Evolutionary conservation across 2,888 invertebrate genomes (phyloP).

Genomic region (Pogonocherus hispidulus): DNA sequence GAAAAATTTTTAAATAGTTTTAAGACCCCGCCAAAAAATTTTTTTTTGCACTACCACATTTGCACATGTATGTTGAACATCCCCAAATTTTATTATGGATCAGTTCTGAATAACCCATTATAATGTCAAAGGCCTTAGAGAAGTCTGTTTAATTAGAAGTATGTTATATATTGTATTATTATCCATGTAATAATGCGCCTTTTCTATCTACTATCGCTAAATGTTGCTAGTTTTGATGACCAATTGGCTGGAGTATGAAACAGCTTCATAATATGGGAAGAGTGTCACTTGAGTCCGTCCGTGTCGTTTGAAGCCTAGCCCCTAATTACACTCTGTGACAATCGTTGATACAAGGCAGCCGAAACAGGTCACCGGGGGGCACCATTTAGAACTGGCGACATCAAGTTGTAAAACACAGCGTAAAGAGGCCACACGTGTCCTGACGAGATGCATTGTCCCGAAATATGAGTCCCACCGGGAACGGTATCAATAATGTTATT

Average conservation of each 20-base stretch:
- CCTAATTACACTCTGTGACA: constrained; percentile 64
- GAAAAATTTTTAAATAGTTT: no score
- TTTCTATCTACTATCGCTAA: no score
- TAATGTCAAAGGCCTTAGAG: no score
- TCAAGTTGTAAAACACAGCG: constrained; percentile 56
- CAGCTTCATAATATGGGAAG: constrained; percentile 46
- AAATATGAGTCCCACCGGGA: constrained; percentile 53
- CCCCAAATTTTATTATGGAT: no score
- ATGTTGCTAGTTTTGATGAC: not conserved
- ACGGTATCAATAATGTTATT: constrained; percentile 61
- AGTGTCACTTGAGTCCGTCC: constrained; percentile 66
- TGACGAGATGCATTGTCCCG: constrained; percentile 50
- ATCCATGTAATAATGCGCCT: no score
- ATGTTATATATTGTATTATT: no score
- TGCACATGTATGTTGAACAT: no score
- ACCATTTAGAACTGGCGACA: constrained; percentile 52
- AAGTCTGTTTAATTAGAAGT: no score
- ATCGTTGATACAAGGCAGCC: constrained; percentile 51
- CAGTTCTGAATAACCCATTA: no score
- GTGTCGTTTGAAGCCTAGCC: constrained; percentile 62
- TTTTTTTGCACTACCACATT: no score
- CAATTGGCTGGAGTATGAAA: not conserved
- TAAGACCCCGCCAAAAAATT: no score
- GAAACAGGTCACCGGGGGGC: constrained; percentile 44
- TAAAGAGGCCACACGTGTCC: constrained; percentile 58